These are phyloP conservation scores for Perdix hodgsoniae DNA, from an alignment of 2,797 vertebrate genomes.

Conservation along the genomic window DNA sequence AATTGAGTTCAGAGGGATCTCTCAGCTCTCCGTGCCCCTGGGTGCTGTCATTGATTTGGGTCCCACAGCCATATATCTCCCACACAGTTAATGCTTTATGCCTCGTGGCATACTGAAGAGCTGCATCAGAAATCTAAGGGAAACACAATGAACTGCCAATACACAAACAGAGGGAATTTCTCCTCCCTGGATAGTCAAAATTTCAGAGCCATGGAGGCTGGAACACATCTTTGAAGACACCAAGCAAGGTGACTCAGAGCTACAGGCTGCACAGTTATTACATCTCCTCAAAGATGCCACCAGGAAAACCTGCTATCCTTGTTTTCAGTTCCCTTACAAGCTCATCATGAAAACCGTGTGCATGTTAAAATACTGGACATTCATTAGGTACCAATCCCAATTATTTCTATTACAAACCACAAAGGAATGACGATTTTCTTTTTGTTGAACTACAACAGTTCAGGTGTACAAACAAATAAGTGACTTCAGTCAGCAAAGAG, in stretches of 20 bases:
- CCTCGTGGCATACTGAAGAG: background rate
- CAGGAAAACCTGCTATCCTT: background rate
- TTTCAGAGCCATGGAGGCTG: background rate
- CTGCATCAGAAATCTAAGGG: background rate
- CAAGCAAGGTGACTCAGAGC: background rate
- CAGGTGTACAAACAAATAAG: background rate
- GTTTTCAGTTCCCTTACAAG: background rate
- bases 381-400: background rate
- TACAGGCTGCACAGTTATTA: fast-evolving
- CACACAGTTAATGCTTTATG: background rate
- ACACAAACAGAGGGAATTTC: background rate
- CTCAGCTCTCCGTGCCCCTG: background rate
- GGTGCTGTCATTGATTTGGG: background rate
- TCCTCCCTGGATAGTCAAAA: background rate
- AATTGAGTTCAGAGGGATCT: background rate
- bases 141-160: background rate
- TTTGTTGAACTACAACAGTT: background rate
- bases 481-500: background rate
- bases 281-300: background rate
- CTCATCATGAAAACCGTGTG: background rate
- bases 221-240: background rate
- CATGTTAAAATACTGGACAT: background rate
- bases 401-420: background rate
- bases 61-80: fast-evolving
- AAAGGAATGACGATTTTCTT: background rate